Evolutionary conservation across 2,113 vertebrate species (phyloP).

Genomic region (Propithecus coquereli): DNA sequence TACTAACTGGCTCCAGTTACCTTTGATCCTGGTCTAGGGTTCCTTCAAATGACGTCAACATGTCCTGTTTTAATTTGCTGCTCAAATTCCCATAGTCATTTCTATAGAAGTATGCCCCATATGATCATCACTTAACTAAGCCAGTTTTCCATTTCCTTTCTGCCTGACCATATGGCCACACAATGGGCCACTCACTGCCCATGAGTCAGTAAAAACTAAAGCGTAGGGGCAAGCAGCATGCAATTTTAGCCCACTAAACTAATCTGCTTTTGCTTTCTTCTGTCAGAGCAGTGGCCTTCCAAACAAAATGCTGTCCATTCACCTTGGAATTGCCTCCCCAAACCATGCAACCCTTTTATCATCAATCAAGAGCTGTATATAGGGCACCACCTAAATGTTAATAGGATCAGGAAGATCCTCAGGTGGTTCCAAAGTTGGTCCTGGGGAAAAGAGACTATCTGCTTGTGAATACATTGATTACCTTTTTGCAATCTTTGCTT

Average conservation of each 20-base stretch:
- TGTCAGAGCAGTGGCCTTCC: not conserved
- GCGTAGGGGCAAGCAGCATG: not conserved
- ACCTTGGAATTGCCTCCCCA: not conserved
- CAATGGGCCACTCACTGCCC: not conserved
- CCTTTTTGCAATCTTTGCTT: not conserved
- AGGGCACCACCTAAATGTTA: not conserved
- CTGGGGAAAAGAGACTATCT: not conserved
- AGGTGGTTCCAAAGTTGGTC: not conserved
- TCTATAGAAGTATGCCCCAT: not conserved
- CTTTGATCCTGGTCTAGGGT: not conserved
- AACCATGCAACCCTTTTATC: not conserved
- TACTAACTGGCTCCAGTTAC: not conserved
- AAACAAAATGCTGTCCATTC: not conserved
- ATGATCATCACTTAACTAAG: not conserved
- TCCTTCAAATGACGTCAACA: not conserved
- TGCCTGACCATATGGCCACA: not conserved
- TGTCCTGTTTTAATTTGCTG: not conserved
- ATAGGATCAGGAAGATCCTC: not conserved
- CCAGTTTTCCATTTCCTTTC: not conserved
- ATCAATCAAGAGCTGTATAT: not conserved
- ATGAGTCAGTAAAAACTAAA: not conserved
- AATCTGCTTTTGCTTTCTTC: not conserved
- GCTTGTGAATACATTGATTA: not conserved
- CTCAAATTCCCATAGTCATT: not conserved
- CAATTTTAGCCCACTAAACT: not conserved